Base-by-base conservation (phyloP, 2,797 vertebrate species). In the Macroramphosus scolopax region DNA sequence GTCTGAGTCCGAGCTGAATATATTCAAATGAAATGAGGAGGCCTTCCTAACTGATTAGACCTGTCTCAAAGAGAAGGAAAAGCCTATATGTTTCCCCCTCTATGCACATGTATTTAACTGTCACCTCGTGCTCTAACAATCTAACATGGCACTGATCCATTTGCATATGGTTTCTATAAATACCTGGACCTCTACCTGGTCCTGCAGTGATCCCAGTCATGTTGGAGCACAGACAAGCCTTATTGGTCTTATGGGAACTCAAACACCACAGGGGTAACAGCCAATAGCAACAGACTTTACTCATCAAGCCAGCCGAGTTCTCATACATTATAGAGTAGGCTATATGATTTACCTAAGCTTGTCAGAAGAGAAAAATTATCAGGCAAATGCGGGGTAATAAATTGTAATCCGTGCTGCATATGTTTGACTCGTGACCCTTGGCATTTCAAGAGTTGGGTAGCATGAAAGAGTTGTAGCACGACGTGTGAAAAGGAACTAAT, bases 331-430 rank as follows among this genome's bases (percentile, higher is more conserved):
- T 90, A 87, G 89, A 92, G 91, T 72, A 91, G 84, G 78, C 87
- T 85, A 79, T 81, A 82, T 93, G 91, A 94, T 94, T 96, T 96
- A 95, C 90, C 90, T 90, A 90, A 88, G 85, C 88, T 92, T 96
- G 93, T 95, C 95, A 95, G 86, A 91, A 88, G 89, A 95, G 90
- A 95, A 92, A 92, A 89, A 92, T 93, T 93, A 93, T 92, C 92
- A 93, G 82, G 89, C 89, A 93, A 92, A 93, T 89, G 84, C 54
- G 76, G 79, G 76, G 90, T 93, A 93, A 97, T 95, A 94, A 95
- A 95, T 93, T 94, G 91, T 91, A 92, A 92, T 91, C 88, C 86
- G 72, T 82, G 85, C 89, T 87, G 92, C 90, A 95, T 92, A 91
- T 91, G 89, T 92, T 95, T 96, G 93, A 95, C 93, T 92, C 83